Evolutionary conservation across 2,888 invertebrate genomes (phyloP).

Genomic region (Acronicta aceris): DNA sequence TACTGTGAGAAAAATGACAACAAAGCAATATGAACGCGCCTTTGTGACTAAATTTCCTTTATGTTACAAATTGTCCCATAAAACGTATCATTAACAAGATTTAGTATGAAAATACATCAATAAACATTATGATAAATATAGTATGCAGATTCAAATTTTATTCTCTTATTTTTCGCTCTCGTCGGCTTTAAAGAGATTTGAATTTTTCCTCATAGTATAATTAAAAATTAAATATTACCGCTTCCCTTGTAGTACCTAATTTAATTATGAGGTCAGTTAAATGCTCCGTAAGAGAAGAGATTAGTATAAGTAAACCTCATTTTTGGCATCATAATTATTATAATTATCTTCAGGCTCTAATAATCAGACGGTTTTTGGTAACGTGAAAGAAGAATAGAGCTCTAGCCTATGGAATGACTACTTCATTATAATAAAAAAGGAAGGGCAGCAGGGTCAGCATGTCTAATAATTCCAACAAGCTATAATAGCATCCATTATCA

Average conservation of each 20-base stretch:
- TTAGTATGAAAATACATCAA: slow-evolving; percentile 9
- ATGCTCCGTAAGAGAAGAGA: slow-evolving; percentile 35
- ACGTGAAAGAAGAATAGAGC: not conserved
- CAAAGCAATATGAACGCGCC: slow-evolving; percentile 18
- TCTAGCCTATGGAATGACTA: not conserved
- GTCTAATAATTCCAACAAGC: too few relatives aligned
- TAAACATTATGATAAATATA: slow-evolving; percentile 7
- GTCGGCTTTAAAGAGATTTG: slow-evolving; percentile 12
- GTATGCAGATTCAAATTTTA: slow-evolving; percentile 30
- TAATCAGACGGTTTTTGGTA: not conserved
- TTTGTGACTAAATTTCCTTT: slow-evolving; percentile 42
- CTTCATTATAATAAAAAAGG: not conserved
- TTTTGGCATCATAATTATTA: slow-evolving; percentile 20
- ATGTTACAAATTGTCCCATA: slow-evolving; percentile 24
- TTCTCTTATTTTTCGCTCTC: slow-evolving; percentile 17
- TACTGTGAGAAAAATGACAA: slow-evolving; percentile 22
- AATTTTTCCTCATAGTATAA: slow-evolving; percentile 36
- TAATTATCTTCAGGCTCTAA: slow-evolving; percentile 9
- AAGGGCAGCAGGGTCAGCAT: too few relatives aligned
- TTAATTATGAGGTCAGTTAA: slow-evolving; percentile 39
- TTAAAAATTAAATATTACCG: slow-evolving; percentile 44
- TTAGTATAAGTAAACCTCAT: slow-evolving; percentile 20
- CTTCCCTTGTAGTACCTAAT: slow-evolving; percentile 21
- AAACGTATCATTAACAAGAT: slow-evolving; percentile 21
- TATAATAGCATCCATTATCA: too few relatives aligned